Evolutionary conservation across 2,888 invertebrate species (phyloP), one percentile per base, ranked within the genome.

Genomic region (Synergus japonicus): DNA sequence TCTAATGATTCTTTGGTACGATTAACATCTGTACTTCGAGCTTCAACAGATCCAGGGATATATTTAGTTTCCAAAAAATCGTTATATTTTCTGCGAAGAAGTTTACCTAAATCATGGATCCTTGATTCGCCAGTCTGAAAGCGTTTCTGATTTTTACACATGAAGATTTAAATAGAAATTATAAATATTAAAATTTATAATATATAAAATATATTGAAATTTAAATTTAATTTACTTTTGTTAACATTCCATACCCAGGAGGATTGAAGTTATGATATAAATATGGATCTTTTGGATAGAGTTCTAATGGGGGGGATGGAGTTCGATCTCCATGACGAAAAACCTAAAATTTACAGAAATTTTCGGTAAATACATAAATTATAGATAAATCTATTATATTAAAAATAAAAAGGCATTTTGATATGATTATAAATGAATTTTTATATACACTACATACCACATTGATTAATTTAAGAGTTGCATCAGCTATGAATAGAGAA

Each of bases 1-100:
- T 95, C 93, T 0, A 95, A 95, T 5, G 96, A 95, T 94, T 96
- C 95, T 91, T 96, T 94, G 0, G 97, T 96, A 67, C 97, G 93
- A 76, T 95, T 95, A 87, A 93, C 95, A 88, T 95, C 94, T 0
- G 96, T 96, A 54, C 95, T 95, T 67, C 94, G 93, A 12, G 94
- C 92, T 69, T 87, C 87, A 13, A 90, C 84, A 1, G 84, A 76
- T 1, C 86, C 82, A 0, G 93, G 91, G 0, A 92, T 85, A 85
- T 94, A 94, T 18, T 93, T 78, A 0, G 88, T 89, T 0, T 93
- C 94, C 44, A 94, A 88, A 60, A 94, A 92, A 1, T 92, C 88
- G 10, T 92, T 89, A 85, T 94, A 94, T 1, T 89, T 89, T 18
- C 90, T 83, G 37, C 94, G 93, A 4, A 94, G 87, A 85, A 93